A percentile compares a stretch with the other conserved stretches of the same genome.
Conservation (phyloP, 2,797 vertebrate genomes). For the Hyperoplus immaculatus region DNA sequence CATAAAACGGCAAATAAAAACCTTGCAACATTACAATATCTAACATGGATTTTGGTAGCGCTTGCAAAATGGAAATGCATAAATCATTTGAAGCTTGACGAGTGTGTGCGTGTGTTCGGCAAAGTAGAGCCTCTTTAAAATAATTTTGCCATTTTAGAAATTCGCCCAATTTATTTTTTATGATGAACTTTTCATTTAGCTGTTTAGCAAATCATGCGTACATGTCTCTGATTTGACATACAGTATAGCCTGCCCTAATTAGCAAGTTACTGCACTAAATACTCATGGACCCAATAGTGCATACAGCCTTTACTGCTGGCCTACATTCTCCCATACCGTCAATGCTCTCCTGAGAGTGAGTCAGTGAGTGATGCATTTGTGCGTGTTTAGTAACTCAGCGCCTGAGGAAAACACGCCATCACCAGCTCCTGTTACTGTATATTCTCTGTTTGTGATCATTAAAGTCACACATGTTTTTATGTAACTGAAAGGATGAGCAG, state of each 20-base stretch:
- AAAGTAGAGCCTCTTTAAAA: background rate
- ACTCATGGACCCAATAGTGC: conserved; percentile 21
- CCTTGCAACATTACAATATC: conserved; percentile 31
- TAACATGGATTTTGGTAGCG: conserved; percentile 37
- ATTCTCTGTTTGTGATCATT: background rate
- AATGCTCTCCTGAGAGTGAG: conserved; percentile 16
- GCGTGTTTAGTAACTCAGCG: background rate
- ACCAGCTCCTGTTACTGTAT: conserved; percentile 4
- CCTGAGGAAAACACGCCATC: conserved; percentile 24
- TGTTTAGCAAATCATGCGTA: conserved; percentile 15
- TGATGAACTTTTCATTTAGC: conserved; percentile 16
- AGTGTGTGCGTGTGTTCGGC: conserved; percentile 33
- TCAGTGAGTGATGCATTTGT: conserved; percentile 23
- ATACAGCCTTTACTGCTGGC: conserved; percentile 11
- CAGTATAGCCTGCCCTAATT: conserved; percentile 54
- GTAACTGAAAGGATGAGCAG: background rate
- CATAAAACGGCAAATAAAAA: conserved; percentile 44
- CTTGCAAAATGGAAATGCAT: conserved; percentile 44
- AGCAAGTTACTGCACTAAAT: conserved; percentile 18
- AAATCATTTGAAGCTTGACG: conserved; percentile 11
- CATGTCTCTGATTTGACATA: conserved; percentile 28
- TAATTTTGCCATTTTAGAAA: conserved; percentile 3
- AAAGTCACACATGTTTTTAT: background rate
- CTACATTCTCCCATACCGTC: conserved; percentile 38
- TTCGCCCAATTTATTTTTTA: conserved; percentile 8